phyloP scores from a whole-genome alignment of 2,113 vertebrate species.

The Bubo bubo region DNA sequence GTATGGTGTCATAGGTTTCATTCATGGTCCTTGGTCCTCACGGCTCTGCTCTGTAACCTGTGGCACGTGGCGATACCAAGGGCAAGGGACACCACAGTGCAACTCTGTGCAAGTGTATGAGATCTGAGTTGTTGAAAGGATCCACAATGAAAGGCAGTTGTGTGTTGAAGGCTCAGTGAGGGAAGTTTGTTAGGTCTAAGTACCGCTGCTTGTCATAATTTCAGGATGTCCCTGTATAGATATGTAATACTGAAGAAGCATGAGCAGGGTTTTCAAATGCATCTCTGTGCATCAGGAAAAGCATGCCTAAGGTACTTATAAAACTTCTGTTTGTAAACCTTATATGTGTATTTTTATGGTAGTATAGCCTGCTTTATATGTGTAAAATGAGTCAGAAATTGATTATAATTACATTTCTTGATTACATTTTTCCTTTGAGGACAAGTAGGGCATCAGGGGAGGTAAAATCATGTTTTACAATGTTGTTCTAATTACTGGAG shows the following conservation, averaged over 20 bases:
- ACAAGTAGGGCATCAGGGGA: background rate
- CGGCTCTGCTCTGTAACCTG: background rate
- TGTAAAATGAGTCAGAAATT: background rate
- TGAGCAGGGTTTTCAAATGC: background rate
- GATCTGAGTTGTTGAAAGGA: background rate
- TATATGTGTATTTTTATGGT: background rate
- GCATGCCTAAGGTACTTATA: background rate
- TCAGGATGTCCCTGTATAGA: background rate
- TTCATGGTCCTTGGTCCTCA: background rate
- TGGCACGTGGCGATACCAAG: background rate
- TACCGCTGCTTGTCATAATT: background rate
- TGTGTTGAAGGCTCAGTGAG: background rate
- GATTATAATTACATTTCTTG: background rate
- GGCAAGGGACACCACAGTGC: background rate
- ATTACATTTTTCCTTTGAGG: background rate
- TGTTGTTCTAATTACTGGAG: background rate
- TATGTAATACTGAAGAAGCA: background rate
- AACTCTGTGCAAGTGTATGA: rapidly evolving
- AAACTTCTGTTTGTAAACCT: background rate
- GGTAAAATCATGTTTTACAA: background rate
- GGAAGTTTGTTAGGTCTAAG: background rate
- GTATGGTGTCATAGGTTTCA: background rate
- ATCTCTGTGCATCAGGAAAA: background rate
- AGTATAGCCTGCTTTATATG: background rate
- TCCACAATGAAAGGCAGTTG: background rate